A percentile compares a stretch with the other conserved stretches of the same genome.
Evolutionary conservation across 2,888 invertebrate genomes (phyloP).

Genomic region (Agriopis aurantiaria): DNA sequence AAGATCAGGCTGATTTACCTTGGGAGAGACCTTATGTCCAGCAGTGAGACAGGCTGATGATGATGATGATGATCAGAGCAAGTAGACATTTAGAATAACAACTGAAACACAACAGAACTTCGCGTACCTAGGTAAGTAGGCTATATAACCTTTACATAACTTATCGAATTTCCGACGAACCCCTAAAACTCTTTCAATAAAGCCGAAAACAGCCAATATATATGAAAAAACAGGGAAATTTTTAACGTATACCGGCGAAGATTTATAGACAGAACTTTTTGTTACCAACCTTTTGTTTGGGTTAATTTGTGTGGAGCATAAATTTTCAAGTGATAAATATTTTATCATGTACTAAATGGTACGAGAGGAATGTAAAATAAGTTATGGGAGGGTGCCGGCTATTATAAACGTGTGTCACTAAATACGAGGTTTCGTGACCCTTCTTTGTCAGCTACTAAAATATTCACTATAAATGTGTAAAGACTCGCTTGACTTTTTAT

Average conservation of each 20-base stretch:
- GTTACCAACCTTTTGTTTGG: constrained; percentile 42
- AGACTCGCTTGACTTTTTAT: not conserved
- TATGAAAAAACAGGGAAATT: constrained; percentile 40
- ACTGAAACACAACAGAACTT: not conserved
- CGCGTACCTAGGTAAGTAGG: constrained; percentile 10
- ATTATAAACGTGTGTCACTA: constrained; percentile 12
- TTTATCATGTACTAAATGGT: constrained; percentile 39
- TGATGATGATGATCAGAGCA: too few relatives aligned
- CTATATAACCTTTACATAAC: constrained; percentile 12
- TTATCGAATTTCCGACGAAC: constrained; percentile 17
- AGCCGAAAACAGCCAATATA: constrained; percentile 40
- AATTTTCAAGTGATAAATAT: constrained; percentile 42
- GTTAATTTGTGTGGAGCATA: constrained; percentile 45
- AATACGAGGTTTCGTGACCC: not conserved
- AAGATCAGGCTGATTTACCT: too few relatives aligned
- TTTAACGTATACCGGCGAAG: constrained; percentile 40
- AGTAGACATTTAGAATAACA: too few relatives aligned
- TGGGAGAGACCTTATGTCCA: too few relatives aligned
- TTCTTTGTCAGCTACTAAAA: not conserved
- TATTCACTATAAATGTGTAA: too few relatives aligned
- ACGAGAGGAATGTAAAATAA: constrained; percentile 29
- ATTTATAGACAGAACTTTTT: constrained; percentile 44
- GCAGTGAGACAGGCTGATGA: too few relatives aligned
- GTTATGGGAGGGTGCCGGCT: constrained; percentile 14
- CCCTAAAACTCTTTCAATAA: constrained; percentile 47